phyloP scores from a whole-genome alignment of 2,888 invertebrate genomes.

The Euzetes globulus region DNA sequence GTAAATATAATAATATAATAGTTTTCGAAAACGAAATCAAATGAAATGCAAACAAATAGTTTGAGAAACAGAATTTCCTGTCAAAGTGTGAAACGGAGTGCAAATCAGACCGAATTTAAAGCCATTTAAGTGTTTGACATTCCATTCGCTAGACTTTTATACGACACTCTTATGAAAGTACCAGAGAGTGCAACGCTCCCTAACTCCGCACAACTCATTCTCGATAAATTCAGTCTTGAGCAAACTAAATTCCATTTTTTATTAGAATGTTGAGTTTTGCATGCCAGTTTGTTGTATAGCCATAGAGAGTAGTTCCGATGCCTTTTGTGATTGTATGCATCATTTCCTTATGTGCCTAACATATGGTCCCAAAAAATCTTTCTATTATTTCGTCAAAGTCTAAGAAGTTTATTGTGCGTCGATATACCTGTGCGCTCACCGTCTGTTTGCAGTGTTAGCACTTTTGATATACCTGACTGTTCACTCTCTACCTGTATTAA shows the following conservation, averaged over 20 bases:
- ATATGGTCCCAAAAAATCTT: conserved; percentile 2
- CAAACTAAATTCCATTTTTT: neutral
- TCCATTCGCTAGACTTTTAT: neutral
- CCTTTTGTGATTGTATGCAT: neutral
- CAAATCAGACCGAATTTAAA: neutral
- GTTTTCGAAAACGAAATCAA: neutral
- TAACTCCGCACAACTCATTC: neutral
- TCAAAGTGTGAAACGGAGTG: neutral
- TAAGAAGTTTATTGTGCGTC: neutral
- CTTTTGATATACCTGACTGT: neutral
- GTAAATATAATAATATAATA: neutral
- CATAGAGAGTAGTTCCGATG: neutral
- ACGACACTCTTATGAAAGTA: neutral
- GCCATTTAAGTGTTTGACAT: neutral
- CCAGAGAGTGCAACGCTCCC: conserved; percentile 20
- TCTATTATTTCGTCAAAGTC: neutral
- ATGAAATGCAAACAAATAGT: neutral
- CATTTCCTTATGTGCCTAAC: neutral
- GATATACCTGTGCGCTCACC: neutral
- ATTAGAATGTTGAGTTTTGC: neutral
- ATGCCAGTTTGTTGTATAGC: neutral
- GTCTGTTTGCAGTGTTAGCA: neutral
- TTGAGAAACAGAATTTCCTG: neutral
- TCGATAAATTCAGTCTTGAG: too few species aligned
- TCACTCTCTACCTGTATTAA: neutral